Evolutionary conservation across 2,113 vertebrate species (phyloP).

Genomic region (Ellobius talpinus): DNA sequence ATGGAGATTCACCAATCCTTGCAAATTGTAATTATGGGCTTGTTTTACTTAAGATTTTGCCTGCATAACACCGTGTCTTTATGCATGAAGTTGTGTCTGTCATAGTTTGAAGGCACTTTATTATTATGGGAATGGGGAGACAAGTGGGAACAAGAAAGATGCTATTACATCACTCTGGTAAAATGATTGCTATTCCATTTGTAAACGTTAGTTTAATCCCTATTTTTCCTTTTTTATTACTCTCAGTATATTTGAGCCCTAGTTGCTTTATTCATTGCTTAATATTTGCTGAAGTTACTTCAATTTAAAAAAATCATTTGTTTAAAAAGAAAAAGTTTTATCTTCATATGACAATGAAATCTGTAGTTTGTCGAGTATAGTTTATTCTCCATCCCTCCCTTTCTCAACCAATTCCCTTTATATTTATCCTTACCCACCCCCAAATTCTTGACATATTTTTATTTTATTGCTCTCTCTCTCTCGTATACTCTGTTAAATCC

Average conservation of each 20-base stretch:
- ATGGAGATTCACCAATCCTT: neutral
- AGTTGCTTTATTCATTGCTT: neutral
- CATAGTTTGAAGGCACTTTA: neutral
- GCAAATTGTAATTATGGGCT: neutral
- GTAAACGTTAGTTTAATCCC: neutral
- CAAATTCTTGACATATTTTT: neutral
- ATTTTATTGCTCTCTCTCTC: neutral
- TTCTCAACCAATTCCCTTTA: neutral
- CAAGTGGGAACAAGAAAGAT: neutral
- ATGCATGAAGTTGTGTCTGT: neutral
- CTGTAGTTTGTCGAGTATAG: neutral
- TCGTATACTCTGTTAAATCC: neutral
- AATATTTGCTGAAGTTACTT: neutral
- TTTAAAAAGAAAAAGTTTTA: neutral
- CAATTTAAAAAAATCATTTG: neutral
- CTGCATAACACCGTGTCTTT: constrained; percentile 13
- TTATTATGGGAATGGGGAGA: constrained; percentile 43
- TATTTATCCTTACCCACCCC: neutral
- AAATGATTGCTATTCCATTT: constrained; percentile 4
- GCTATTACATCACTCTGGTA: neutral
- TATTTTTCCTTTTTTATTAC: neutral
- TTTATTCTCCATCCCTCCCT: neutral
- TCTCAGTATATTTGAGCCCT: neutral
- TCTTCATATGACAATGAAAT: neutral
- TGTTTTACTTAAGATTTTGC: constrained; percentile 43